A percentile compares a stretch with the other conserved stretches of the same genome.
Evolutionary conservation across 2,797 vertebrate genomes (phyloP).

Genomic region (Emys orbicularis): DNA sequence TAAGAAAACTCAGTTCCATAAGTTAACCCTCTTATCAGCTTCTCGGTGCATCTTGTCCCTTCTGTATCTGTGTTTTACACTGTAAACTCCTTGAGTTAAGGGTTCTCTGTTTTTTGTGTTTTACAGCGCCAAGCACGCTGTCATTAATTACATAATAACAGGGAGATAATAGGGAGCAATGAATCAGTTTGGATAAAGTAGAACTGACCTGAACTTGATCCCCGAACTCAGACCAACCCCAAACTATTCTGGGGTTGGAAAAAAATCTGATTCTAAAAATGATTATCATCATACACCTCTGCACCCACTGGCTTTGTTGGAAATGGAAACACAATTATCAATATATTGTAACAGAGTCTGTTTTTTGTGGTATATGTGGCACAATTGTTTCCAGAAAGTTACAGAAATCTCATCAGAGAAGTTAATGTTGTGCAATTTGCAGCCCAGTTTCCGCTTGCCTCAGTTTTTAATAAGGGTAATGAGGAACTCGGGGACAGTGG

Average conservation of each 20-base stretch:
- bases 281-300: conserved; percentile 40
- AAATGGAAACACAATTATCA: conserved; percentile 47
- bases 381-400: background rate
- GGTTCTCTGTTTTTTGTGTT: background rate
- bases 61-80: background rate
- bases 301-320: conserved; percentile 38
- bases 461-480: background rate
- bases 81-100: background rate
- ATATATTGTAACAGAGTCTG: conserved; percentile 34
- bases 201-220: conserved; percentile 39
- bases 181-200: conserved; percentile 1
- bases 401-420: conserved; percentile 40
- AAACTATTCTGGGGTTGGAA: background rate
- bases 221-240: conserved; percentile 27
- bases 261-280: background rate
- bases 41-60: background rate
- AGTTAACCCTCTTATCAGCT: background rate
- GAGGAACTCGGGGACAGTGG: background rate
- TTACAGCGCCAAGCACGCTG: conserved; percentile 5
- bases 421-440: conserved; percentile 30
- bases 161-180: background rate
- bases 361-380: conserved; percentile 36
- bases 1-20: conserved; percentile 7
- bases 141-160: background rate
- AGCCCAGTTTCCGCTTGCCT: conserved; percentile 24